Evolutionary conservation across 2,113 vertebrate genomes (phyloP).

Genomic region (Tylochromis polylepis): DNA sequence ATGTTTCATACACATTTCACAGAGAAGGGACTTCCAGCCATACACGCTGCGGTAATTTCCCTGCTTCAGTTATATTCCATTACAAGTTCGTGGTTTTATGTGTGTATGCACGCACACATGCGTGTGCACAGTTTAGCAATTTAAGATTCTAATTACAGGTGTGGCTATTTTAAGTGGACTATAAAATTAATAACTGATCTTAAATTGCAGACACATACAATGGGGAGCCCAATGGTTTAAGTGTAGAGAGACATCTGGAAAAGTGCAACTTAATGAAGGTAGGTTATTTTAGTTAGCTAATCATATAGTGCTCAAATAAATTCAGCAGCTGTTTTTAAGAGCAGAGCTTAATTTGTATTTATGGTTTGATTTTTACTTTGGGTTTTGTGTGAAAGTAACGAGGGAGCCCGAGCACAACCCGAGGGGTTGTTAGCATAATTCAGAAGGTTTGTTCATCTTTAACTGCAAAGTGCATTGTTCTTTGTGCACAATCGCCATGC

Average conservation of each 20-base stretch:
- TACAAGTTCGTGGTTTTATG: conserved; percentile 9
- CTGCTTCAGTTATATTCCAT: background rate
- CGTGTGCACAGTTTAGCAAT: background rate
- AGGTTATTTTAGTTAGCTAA: background rate
- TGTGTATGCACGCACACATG: background rate
- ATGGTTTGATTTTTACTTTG: background rate
- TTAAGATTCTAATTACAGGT: conserved; percentile 18
- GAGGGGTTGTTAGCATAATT: conserved; percentile 4
- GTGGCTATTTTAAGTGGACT: background rate
- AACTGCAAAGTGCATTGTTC: conserved; percentile 20
- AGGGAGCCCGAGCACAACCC: background rate
- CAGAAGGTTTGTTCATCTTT: background rate
- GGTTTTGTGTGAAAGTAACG: background rate
- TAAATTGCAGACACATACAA: conserved; percentile 12
- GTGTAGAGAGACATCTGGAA: background rate
- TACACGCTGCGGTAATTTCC: conserved; percentile 28
- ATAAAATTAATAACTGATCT: conserved; percentile 29
- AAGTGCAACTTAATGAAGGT: background rate
- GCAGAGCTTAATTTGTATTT: background rate
- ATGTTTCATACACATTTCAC: conserved; percentile 25
- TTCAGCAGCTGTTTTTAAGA: background rate
- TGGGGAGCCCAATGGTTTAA: background rate
- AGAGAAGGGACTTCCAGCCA: conserved; percentile 3
- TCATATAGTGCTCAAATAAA: background rate
- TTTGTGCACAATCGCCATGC: conserved; percentile 21